Evolutionary conservation across 2,888 invertebrate species (phyloP).

Genomic region (Microplitis deprimator): DNA sequence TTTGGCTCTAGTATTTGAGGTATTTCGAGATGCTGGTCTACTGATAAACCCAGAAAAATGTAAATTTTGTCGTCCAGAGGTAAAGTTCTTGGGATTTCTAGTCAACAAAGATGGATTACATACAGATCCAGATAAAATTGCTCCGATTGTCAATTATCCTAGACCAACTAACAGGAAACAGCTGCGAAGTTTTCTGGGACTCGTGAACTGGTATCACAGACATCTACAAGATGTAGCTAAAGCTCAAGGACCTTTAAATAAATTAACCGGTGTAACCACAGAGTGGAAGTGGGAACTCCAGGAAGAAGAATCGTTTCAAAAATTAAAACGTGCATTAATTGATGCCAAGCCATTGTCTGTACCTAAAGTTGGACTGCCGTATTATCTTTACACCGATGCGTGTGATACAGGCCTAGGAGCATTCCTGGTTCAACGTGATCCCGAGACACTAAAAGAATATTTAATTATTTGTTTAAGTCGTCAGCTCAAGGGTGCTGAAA

Average conservation of each 20-base stretch:
- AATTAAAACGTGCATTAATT: background rate
- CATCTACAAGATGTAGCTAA: slow-evolving; percentile 23
- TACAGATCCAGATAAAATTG: slow-evolving; percentile 39
- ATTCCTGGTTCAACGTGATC: slow-evolving; percentile 33
- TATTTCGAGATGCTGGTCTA: too few species aligned
- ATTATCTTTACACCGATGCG: slow-evolving; percentile 50
- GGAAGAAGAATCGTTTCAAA: slow-evolving; percentile 6
- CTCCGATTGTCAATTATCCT: slow-evolving; percentile 20
- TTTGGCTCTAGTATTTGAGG: too few species aligned
- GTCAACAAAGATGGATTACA: slow-evolving; percentile 34
- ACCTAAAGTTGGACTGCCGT: slow-evolving; percentile 38
- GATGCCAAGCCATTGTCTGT: background rate
- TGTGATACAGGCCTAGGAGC: slow-evolving; percentile 43
- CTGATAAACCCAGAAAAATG: too few species aligned
- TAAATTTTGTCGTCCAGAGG: too few species aligned
- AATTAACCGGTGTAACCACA: background rate
- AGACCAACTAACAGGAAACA: slow-evolving; percentile 33
- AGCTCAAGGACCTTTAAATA: slow-evolving; percentile 25
- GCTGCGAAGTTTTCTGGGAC: slow-evolving; percentile 39
- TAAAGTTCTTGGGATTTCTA: slow-evolving; percentile 37
- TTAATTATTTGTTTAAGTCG: slow-evolving; percentile 47
- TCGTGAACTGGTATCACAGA: slow-evolving; percentile 44
- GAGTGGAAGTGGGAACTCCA: background rate
- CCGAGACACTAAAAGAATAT: slow-evolving; percentile 31
- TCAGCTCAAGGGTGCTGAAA: slow-evolving; percentile 32